Percentiles rank a stretch among this genome's conserved stretches.
Evolutionary conservation across 2,888 invertebrate genomes (phyloP).

Genomic region (Thymelicus acteon): DNA sequence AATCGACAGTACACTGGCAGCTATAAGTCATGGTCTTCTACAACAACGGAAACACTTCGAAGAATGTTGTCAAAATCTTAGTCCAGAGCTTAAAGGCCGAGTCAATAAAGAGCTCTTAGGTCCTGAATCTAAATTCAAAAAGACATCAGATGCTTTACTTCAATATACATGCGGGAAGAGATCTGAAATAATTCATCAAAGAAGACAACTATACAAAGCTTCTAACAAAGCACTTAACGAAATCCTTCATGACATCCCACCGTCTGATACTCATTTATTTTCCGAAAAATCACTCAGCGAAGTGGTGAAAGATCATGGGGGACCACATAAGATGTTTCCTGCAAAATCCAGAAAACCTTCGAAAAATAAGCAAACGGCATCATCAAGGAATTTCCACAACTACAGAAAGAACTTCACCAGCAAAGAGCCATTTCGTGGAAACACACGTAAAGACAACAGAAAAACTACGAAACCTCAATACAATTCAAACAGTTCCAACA

Average conservation of each 20-base stretch:
- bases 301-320: too few species aligned
- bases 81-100: neutral
- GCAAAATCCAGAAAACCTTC: too few species aligned
- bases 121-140: constrained; percentile 11
- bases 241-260: constrained; percentile 4
- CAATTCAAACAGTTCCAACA: constrained; percentile 18
- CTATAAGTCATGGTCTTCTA: constrained; percentile 37
- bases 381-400: too few species aligned
- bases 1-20: constrained; percentile 36
- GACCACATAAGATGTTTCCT: too few species aligned
- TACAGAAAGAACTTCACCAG: too few species aligned
- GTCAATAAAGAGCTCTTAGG: too few species aligned
- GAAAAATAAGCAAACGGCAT: too few species aligned
- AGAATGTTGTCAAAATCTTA: constrained; percentile 4
- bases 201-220: constrained; percentile 20
- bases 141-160: neutral
- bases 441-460: constrained; percentile 11
- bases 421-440: constrained; percentile 1
- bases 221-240: constrained; percentile 17
- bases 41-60: constrained; percentile 21
- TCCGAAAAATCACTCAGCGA: too few species aligned
- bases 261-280: too few species aligned
- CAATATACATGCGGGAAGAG: constrained; percentile 13
- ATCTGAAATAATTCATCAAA: constrained; percentile 32
- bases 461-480: constrained; percentile 20